Evolutionary conservation across 2,797 vertebrate genomes (phyloP).

Genomic region (Cyclura pinguis): DNA sequence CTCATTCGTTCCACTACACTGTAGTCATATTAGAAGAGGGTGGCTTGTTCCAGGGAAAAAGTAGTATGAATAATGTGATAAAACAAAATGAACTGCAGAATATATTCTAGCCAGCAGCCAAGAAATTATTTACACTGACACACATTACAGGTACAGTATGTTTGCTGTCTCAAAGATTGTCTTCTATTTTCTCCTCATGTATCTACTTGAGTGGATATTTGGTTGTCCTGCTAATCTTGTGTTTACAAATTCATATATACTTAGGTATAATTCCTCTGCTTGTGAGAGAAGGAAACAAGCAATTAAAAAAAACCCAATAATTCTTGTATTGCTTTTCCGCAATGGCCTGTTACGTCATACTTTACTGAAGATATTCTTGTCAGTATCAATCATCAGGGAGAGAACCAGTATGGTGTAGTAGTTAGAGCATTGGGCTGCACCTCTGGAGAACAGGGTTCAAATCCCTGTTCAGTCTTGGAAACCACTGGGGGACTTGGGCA

Average conservation of each 20-base stretch:
- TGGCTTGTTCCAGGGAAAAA: constrained; percentile 72
- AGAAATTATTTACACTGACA: constrained; percentile 73
- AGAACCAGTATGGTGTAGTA: too few species aligned
- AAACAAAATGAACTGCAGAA: constrained; percentile 72
- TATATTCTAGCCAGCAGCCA: constrained; percentile 72
- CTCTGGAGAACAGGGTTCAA: too few species aligned
- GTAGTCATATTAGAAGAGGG: constrained; percentile 63
- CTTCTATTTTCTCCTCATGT: constrained; percentile 56
- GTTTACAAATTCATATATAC: neutral
- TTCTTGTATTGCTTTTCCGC: neutral
- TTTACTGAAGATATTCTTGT: neutral
- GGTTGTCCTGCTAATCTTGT: constrained; percentile 33
- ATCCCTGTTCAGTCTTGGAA: too few species aligned
- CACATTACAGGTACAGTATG: constrained; percentile 64
- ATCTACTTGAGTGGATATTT: constrained; percentile 40
- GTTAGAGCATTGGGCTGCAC: too few species aligned
- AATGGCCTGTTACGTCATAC: neutral
- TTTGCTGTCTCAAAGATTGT: constrained; percentile 65
- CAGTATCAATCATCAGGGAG: too few species aligned
- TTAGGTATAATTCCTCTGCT: neutral
- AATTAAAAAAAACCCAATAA: neutral
- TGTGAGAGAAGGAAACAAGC: too few species aligned
- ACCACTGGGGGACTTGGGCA: too few species aligned
- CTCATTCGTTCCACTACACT: constrained; percentile 69
- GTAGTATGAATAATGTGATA: constrained; percentile 73